phyloP scores from a whole-genome alignment of 1,140 invertebrate genomes.

The Ceratoteleas bidentatus region DNA sequence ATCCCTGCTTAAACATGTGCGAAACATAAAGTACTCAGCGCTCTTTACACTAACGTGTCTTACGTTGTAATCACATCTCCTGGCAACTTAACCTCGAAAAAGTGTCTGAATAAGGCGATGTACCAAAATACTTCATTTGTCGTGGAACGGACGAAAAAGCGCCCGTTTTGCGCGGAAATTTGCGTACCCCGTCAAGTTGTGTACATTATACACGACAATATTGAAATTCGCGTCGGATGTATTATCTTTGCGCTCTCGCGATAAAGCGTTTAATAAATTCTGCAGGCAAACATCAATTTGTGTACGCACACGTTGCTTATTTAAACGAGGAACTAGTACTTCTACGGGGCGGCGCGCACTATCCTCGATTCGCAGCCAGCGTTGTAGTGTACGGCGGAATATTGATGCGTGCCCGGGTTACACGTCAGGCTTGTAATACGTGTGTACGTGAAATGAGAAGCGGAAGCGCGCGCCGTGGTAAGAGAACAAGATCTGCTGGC shows the following conservation, averaged over 20 bases:
- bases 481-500: conserved; percentile 58
- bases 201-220: conserved; percentile 46
- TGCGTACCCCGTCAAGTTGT: conserved; percentile 26
- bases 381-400: conserved; percentile 46
- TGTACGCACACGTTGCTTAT: conserved; percentile 50
- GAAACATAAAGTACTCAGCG: too few relatives aligned
- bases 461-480: conserved; percentile 41
- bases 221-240: conserved; percentile 36
- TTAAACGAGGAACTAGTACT: conserved; percentile 55
- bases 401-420: conserved; percentile 60
- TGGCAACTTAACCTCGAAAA: too few relatives aligned
- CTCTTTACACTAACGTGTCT: too few relatives aligned
- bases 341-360: conserved; percentile 8
- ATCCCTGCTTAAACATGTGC: too few relatives aligned
- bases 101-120: too few relatives aligned
- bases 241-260: conserved; percentile 36
- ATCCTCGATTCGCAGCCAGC: conserved; percentile 40
- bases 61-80: too few relatives aligned
- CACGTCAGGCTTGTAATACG: conserved; percentile 58
- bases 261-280: conserved; percentile 60
- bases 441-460: conserved; percentile 60
- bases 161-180: background rate
- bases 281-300: conserved; percentile 46
- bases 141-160: background rate
- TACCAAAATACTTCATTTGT: too few relatives aligned